Percentiles rank a stretch among this genome's conserved stretches.
Evolutionary conservation across 2,888 invertebrate genomes (phyloP).

Genomic region (Drosophila putrida): DNA sequence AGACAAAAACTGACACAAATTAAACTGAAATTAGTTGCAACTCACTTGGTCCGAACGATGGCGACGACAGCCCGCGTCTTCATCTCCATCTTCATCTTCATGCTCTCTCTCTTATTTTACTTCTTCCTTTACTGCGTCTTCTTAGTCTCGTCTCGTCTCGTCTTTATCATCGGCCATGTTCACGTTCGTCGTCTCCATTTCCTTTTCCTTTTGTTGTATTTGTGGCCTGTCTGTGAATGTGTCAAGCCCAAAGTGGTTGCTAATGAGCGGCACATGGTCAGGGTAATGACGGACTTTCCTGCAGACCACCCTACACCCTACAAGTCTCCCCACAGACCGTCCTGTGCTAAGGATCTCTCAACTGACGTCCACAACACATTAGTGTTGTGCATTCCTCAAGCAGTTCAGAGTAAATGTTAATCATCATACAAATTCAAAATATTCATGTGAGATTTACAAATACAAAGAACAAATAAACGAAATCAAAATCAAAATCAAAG

Average conservation of each 20-base stretch:
- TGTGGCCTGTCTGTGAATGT: conserved; percentile 28
- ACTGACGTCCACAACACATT: neutral
- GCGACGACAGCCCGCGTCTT: conserved; percentile 23
- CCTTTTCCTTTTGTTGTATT: conserved; percentile 7
- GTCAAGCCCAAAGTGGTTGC: conserved; percentile 58
- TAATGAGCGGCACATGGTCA: conserved; percentile 57
- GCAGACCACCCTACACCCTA: neutral
- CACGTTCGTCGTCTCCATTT: conserved; percentile 4
- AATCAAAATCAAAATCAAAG: too few species aligned
- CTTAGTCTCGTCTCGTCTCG: neutral
- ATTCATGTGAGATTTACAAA: too few species aligned
- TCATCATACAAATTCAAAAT: too few species aligned
- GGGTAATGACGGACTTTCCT: conserved; percentile 14
- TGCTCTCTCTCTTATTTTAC: conserved; percentile 12
- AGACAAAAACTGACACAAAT: conserved; percentile 78
- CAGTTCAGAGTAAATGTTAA: too few species aligned
- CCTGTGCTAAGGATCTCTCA: neutral
- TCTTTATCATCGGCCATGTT: neutral
- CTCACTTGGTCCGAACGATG: conserved; percentile 53
- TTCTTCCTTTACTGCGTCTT: conserved; percentile 8
- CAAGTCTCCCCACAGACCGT: neutral
- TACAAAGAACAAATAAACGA: too few species aligned
- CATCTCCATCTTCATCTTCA: neutral
- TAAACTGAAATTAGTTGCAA: conserved; percentile 80
- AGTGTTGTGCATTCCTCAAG: conserved; percentile 1